Percentiles rank a stretch among this genome's conserved stretches.
Evolutionary conservation across 2,888 invertebrate species (phyloP).

Genomic region (Plagodis pulveraria): DNA sequence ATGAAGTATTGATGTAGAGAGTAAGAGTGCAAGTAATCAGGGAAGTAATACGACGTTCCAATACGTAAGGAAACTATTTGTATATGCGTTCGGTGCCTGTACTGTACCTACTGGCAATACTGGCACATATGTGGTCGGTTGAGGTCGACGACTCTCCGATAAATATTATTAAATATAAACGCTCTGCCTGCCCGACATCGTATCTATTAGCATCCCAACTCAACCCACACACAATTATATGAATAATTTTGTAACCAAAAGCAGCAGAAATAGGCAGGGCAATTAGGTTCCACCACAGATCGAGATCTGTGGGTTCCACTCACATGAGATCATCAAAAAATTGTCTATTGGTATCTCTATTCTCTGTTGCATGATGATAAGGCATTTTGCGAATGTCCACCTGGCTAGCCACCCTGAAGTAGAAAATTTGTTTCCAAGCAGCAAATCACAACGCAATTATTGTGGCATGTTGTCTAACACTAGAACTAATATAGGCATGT

Average conservation of each 20-base stretch:
- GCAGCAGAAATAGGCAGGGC: constrained; percentile 25
- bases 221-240: constrained; percentile 38
- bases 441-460: too few species aligned
- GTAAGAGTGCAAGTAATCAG: constrained; percentile 9
- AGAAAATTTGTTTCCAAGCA: too few species aligned
- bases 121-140: constrained; percentile 49
- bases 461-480: too few species aligned
- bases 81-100: constrained; percentile 26
- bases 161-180: constrained; percentile 67
- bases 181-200: constrained; percentile 40
- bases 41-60: constrained; percentile 17
- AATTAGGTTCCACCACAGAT: constrained; percentile 25
- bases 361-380: too few species aligned
- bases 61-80: neutral
- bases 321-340: constrained; percentile 22
- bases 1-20: constrained; percentile 7
- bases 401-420: too few species aligned
- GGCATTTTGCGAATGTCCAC: too few species aligned
- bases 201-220: constrained; percentile 44
- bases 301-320: too few species aligned
- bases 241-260: constrained; percentile 33
- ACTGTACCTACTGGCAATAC: constrained; percentile 41
- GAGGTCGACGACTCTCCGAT: constrained; percentile 75
- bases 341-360: neutral
- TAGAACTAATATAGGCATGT: too few species aligned